Evolutionary conservation across 2,888 invertebrate genomes (phyloP).

Genomic region (Hemistola chrysoprasaria): DNA sequence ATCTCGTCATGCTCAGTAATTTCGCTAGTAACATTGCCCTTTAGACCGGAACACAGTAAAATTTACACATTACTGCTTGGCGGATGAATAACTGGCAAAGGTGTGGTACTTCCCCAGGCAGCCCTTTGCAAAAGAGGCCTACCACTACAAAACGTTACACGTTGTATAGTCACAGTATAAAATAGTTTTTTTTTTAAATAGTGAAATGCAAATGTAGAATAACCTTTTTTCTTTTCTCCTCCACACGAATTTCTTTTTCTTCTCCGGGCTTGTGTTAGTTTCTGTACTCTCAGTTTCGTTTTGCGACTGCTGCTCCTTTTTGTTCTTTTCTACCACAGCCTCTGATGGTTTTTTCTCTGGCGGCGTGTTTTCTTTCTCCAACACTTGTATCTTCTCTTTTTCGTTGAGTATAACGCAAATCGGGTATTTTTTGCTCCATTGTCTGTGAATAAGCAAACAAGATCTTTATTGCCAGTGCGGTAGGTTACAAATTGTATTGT

Average conservation of each 20-base stretch:
- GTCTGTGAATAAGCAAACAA: constrained; percentile 57
- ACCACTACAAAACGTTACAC: too few species aligned
- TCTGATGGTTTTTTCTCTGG: constrained; percentile 52
- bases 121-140: too few species aligned
- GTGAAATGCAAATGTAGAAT: background rate
- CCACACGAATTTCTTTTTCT: constrained; percentile 73
- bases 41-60: too few species aligned
- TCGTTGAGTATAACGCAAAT: constrained; percentile 87
- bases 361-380: constrained; percentile 60
- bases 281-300: constrained; percentile 70
- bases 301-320: constrained; percentile 42
- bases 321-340: constrained; percentile 47
- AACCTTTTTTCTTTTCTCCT: constrained; percentile 69
- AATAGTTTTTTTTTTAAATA: too few species aligned
- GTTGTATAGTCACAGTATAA: too few species aligned
- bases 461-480: too few species aligned
- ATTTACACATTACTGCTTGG: too few species aligned
- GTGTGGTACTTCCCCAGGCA: too few species aligned
- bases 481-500: too few species aligned
- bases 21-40: too few species aligned
- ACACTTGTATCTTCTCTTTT: constrained; percentile 69
- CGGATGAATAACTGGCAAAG: too few species aligned
- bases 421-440: constrained; percentile 97
- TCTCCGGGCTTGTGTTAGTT: constrained; percentile 72
- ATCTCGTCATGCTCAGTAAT: too few species aligned